A percentile compares a stretch with the other conserved stretches of the same genome.
phyloP scores from a whole-genome alignment of 1,140 invertebrate genomes.

The Drosophila sp. region DNA sequence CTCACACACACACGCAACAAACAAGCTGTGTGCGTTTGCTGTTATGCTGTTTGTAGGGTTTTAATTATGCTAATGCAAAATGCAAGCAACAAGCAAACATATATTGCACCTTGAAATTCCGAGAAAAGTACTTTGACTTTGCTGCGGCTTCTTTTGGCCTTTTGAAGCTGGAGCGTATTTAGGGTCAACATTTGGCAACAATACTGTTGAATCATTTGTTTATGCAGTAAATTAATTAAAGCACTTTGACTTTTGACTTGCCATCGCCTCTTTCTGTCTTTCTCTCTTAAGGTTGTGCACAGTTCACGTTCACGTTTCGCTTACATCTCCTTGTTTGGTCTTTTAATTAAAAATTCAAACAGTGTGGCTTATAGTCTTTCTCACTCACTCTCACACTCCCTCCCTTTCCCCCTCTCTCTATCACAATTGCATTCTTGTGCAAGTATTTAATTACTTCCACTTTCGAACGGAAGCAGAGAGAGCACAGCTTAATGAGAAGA shows the following conservation, averaged over 20 bases:
- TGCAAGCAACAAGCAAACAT: slow-evolving; percentile 36
- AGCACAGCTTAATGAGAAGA: background rate
- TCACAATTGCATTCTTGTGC: slow-evolving; percentile 10
- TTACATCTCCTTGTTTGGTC: slow-evolving; percentile 36
- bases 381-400: background rate
- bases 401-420: background rate
- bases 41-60: slow-evolving; percentile 60
- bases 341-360: slow-evolving; percentile 64
- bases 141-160: slow-evolving; percentile 21
- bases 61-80: slow-evolving; percentile 83
- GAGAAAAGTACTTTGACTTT: slow-evolving; percentile 51
- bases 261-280: background rate
- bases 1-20: background rate
- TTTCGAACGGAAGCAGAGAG: slow-evolving; percentile 1
- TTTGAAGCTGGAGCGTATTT: slow-evolving; percentile 18
- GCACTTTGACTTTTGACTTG: slow-evolving; percentile 9
- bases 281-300: background rate
- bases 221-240: slow-evolving; percentile 58
- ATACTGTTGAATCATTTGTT: slow-evolving; percentile 34
- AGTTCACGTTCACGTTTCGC: slow-evolving; percentile 9
- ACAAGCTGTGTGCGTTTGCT: no score
- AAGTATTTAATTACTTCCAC: slow-evolving; percentile 52
- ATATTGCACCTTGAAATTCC: slow-evolving; percentile 54
- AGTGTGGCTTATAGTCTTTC: slow-evolving; percentile 26
- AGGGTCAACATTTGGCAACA: slow-evolving; percentile 46